These are phyloP conservation scores for Steinernema scapterisci DNA, from an alignment of 2,888 invertebrate genomes.

Conservation along the genomic window DNA sequence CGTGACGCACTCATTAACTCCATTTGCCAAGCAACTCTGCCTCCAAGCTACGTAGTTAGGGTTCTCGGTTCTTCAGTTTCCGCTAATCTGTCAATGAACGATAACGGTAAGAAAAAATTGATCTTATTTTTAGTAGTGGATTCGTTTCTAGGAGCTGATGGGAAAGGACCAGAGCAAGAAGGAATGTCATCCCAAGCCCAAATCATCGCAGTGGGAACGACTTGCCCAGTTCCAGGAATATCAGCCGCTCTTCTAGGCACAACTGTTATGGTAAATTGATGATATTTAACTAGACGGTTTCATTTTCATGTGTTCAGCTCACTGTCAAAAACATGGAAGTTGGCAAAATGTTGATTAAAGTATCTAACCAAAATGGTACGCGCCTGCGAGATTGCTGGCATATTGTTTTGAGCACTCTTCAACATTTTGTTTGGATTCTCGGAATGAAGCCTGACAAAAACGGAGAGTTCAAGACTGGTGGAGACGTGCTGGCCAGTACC, in stretches of 20 bases:
- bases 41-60: conserved; percentile 79
- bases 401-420: conserved; percentile 86
- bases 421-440: conserved; percentile 87
- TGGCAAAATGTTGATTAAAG: conserved; percentile 85
- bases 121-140: not conserved
- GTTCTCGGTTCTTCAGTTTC: conserved; percentile 17
- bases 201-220: conserved; percentile 95
- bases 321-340: conserved; percentile 96
- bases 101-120: not conserved
- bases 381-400: conserved; percentile 93
- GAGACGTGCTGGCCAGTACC: conserved; percentile 51
- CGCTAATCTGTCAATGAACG: not conserved
- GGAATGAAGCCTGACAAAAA: conserved; percentile 92
- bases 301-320: too few species aligned
- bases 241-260: conserved; percentile 76
- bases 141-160: too few species aligned
- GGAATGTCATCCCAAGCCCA: conserved; percentile 71
- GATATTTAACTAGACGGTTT: too few species aligned
- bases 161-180: not conserved
- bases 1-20: conserved; percentile 92
- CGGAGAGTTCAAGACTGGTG: conserved; percentile 76
- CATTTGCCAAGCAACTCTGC: conserved; percentile 92
- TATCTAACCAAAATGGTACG: conserved; percentile 89
- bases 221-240: conserved; percentile 74
- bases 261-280: conserved; percentile 86